Evolutionary conservation across 2,113 vertebrate species (phyloP).

Genomic region (Chaetops frenatus): DNA sequence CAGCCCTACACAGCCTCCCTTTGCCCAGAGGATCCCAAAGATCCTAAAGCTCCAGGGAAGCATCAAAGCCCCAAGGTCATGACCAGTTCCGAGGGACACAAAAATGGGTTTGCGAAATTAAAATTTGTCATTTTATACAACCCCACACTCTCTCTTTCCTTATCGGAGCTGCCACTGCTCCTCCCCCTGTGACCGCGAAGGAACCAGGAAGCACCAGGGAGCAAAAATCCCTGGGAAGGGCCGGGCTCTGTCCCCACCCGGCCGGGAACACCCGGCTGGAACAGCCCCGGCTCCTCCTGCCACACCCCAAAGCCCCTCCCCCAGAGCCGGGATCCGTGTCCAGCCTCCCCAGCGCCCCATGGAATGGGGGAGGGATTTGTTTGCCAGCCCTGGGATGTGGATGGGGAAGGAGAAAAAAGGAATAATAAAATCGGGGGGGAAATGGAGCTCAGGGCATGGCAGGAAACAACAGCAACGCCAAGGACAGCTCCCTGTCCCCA

Average conservation of each 20-base stretch:
- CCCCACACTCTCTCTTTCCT: neutral
- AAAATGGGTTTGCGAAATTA: accelerated
- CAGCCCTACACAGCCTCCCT: accelerated
- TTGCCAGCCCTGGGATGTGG: neutral
- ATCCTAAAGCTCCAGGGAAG: neutral
- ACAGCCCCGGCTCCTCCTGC: neutral
- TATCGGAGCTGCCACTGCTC: neutral
- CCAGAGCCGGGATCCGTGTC: accelerated
- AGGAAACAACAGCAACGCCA: neutral
- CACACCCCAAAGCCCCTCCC: neutral
- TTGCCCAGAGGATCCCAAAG: accelerated
- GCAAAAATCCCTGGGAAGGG: neutral
- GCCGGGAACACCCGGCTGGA: neutral
- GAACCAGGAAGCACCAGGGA: neutral
- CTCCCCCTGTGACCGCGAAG: neutral
- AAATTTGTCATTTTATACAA: neutral
- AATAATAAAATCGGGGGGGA: accelerated
- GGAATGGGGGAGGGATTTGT: neutral
- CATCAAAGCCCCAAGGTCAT: accelerated
- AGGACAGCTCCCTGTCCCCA: neutral
- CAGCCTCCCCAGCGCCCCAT: accelerated
- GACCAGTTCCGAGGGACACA: accelerated
- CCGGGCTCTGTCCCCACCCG: neutral
- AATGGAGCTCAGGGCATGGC: accelerated
- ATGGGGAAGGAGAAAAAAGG: neutral